Conservation (phyloP, 2,113 vertebrate species). For the Ochotona curzoniae region DNA sequence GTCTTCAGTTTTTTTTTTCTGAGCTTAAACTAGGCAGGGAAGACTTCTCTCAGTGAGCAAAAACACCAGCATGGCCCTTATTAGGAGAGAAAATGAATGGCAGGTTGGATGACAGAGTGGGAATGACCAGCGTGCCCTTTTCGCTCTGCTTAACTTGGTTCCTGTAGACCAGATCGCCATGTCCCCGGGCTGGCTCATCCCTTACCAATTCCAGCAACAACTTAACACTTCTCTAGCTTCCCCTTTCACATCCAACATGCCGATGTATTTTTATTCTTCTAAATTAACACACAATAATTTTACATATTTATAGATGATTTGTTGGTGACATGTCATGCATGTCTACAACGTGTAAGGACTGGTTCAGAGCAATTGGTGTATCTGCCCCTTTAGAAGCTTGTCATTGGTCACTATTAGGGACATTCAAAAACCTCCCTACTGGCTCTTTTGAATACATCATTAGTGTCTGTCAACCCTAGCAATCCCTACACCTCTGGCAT, state of each 20-base stretch:
- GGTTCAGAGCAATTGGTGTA: background rate
- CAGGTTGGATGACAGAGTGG: fast-evolving
- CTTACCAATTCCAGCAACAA: background rate
- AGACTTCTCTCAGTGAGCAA: background rate
- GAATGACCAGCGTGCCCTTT: background rate
- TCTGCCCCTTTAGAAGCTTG: no score
- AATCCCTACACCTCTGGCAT: background rate
- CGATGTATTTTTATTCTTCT: background rate
- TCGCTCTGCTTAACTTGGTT: background rate
- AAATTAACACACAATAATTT: background rate
- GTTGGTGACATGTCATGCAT: background rate
- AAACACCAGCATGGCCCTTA: background rate
- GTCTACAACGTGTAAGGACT: no score
- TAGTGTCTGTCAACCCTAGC: background rate
- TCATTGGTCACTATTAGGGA: background rate
- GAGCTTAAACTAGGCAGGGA: background rate
- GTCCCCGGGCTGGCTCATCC: background rate
- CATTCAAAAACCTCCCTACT: background rate
- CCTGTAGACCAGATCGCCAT: background rate
- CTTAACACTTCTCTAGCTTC: background rate
- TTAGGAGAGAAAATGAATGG: background rate
- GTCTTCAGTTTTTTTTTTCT: background rate
- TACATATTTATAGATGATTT: background rate
- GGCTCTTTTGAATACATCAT: background rate
- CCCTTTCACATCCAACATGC: background rate